Evolutionary conservation across 2,888 invertebrate species (phyloP), one percentile per base, ranked within the genome.

Genomic region (Eueremaeus valkanovi): DNA sequence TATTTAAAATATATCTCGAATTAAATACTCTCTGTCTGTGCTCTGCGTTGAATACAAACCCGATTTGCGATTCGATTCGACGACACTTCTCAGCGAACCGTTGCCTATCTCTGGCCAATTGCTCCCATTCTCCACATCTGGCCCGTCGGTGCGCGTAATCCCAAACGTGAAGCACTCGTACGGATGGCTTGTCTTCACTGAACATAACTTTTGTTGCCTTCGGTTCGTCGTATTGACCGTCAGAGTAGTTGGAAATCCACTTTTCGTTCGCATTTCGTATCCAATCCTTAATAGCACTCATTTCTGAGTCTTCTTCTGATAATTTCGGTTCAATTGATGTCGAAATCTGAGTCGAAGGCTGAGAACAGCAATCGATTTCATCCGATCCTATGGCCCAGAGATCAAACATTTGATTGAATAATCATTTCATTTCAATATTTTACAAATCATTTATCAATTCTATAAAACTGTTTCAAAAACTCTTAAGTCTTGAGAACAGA

Each of bases 61-160:
- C 33, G 21, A 66, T 66, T 36, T 66, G 6, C 5, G 66, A 21
- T 21, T 66, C 66, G 36, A 66, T 66, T 33, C 66, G 5, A 16
- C 66, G 66, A 66, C 66, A 66, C 11, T 66, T 66, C 18, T 66
- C 66, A n/a, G 66, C 66, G 27, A 66, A 66, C 1, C 66, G 33
- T 21, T 66, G 36, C 6, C 66, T 33, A 66, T 66, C 66, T 8
- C 33, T 18, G 16, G 66, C 66, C 66, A 66, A n/a, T n/a, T 66
- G 33, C 18, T 66, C 66, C 66, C 66, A 66, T 18, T 36, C 3
- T n/a, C 66, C 66, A 36, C 66, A 36, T n/a, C 66, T 33, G 1
- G 66, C 33, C 66, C n/a, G 33, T n/a, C 66, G 33, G n/a, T 33
- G 36, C 3, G 66, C 66, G n/a, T 36, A 66, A n/a, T 66, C 66